Evolutionary conservation across 2,888 invertebrate species (phyloP), one percentile per base, ranked within the genome.

Genomic region (Cataglyphis rosenhaueri): DNA sequence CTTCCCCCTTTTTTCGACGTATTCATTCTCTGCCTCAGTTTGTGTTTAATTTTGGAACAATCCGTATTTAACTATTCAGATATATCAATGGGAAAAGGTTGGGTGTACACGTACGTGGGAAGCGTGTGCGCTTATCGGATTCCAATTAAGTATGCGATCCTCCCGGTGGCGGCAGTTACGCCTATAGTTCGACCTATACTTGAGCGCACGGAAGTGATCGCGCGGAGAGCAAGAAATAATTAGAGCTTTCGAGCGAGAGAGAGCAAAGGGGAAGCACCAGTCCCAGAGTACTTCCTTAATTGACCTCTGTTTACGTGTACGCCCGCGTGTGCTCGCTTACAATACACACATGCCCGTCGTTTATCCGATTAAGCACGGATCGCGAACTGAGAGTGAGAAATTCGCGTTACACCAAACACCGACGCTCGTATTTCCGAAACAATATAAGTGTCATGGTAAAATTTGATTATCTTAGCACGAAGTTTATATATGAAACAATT

Each of bases 211-310:
- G 88, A 88, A 83, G 81, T 81, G 81, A 79, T 88, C 88, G 78
- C 82, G 78, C 82, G 78, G 55, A 71, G 84, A 86, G 88, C 88
- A 88, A 88, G 87, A 88, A 88, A 88, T 88, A 88, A 88, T 88
- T 88, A 88, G 87, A 88, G 87, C 88, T 88, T 88, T 88, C 85
- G 88, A 82, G 57, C 79, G 79, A 65, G 70, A 75, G 35, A 35
- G 81, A 79, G 81, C 65, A 41, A 66, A 61, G 65, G 86, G 85
- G 88, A 84, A 81, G 81, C 66, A 71, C 35, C 68, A 41, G 64
- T 71, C 68, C 73, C 82, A 76, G 66, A 83, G 88, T 85, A 88
- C 85, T 83, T 85, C 64, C 88, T 85, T 86, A 88, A 88, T 88
- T 83, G 88, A 88, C 86, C 87, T 82, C 85, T 85, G 84, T 82